Conservation (phyloP, 2,888 invertebrate genomes). For the Aphrophora alni region DNA sequence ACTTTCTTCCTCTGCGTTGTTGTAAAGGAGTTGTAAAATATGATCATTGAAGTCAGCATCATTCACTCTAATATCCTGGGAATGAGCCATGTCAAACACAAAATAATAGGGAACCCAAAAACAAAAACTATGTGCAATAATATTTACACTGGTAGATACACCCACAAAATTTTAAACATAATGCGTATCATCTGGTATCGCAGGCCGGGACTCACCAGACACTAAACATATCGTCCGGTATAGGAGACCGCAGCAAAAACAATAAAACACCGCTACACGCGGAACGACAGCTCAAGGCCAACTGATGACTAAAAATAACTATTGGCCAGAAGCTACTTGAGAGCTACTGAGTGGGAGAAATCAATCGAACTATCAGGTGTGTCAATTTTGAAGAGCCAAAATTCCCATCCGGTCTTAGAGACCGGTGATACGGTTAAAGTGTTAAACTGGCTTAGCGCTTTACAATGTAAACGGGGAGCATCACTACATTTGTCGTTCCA, state of each 20-base stretch:
- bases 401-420: neutral
- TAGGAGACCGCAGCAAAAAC: neutral
- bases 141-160: neutral
- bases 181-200: neutral
- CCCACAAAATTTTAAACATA: neutral
- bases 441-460: too few relatives aligned
- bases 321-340: neutral
- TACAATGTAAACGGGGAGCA: too few relatives aligned
- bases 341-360: slow-evolving; percentile 5
- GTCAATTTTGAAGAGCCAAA: neutral
- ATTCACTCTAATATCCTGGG: neutral
- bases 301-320: neutral
- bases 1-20: neutral
- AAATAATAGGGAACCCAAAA: neutral
- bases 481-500: too few relatives aligned
- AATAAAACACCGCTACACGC: neutral
- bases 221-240: neutral
- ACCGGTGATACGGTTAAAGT: slow-evolving; percentile 13
- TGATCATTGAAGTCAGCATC: neutral
- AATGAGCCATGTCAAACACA: slow-evolving; percentile 10
- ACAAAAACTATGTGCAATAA: slow-evolving; percentile 4
- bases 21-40: neutral
- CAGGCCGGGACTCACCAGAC: too few relatives aligned
- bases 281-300: neutral
- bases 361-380: neutral